Conservation (phyloP, 2,888 invertebrate species). For the Crossocerus cetratus region DNA sequence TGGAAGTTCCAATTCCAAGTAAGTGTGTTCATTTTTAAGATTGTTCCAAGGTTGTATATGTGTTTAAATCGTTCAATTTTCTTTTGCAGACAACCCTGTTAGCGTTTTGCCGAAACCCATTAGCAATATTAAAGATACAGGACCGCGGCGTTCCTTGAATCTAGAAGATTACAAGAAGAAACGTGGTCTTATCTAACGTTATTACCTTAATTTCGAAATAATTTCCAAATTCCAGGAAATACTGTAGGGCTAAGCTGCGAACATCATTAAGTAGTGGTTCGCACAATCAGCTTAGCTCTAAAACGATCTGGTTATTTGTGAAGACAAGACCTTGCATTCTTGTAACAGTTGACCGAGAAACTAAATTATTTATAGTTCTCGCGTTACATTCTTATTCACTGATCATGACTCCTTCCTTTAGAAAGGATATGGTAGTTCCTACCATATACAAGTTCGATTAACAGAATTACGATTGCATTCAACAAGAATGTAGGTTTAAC, state of each 20-base stretch:
- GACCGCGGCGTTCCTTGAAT: conserved; percentile 91
- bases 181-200: conserved; percentile 88
- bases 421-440: conserved; percentile 39
- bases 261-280: conserved; percentile 30
- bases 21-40: conserved; percentile 70
- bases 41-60: background rate
- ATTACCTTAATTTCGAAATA: conserved; percentile 24
- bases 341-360: conserved; percentile 50
- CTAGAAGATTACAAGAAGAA: conserved; percentile 96
- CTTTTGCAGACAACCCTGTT: conserved; percentile 81
- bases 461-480: conserved; percentile 34
- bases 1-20: conserved; percentile 90
- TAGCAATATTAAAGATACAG: conserved; percentile 86
- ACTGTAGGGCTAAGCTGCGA: conserved; percentile 33
- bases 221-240: conserved; percentile 28
- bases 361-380: conserved; percentile 54
- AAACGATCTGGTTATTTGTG: conserved; percentile 40
- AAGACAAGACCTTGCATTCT: conserved; percentile 27
- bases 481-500: conserved; percentile 26
- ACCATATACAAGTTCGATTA: conserved; percentile 34
- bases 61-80: conserved; percentile 3
- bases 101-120: conserved; percentile 87
- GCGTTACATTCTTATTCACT: conserved; percentile 28
- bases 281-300: conserved; percentile 21
- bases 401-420: conserved; percentile 32